Evolutionary conservation across 2,113 vertebrate genomes (phyloP).

Genomic region (Phrynosoma blainvillii): DNA sequence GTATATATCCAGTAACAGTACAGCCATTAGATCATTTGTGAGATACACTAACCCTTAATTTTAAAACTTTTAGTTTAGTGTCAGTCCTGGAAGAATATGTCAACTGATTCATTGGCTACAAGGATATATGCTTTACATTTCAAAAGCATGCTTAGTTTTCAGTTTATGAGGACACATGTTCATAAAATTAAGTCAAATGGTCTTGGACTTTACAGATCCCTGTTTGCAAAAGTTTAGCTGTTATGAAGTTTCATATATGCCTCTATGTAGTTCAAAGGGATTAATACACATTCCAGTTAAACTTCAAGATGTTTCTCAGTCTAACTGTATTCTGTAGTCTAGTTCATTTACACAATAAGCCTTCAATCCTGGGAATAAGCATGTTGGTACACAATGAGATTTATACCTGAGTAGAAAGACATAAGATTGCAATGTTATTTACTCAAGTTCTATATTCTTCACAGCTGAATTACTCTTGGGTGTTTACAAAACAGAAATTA

Average conservation of each 20-base stretch:
- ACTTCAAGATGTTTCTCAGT: background rate
- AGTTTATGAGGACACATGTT: background rate
- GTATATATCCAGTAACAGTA: background rate
- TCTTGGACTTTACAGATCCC: background rate
- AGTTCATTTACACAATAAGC: background rate
- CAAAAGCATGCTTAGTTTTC: background rate
- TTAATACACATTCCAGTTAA: background rate
- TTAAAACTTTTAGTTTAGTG: background rate
- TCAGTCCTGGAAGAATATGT: background rate
- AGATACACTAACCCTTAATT: background rate
- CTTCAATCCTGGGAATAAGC: too few relatives aligned
- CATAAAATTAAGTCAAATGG: slow-evolving; percentile 1
- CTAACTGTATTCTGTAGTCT: background rate
- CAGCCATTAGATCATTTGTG: background rate
- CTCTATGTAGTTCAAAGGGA: background rate
- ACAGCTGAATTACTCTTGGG: too few relatives aligned
- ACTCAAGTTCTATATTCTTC: too few relatives aligned
- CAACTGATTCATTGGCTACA: background rate
- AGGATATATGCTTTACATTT: background rate
- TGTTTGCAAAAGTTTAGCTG: background rate
- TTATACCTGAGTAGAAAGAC: too few relatives aligned
- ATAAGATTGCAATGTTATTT: too few relatives aligned
- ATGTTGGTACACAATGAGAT: too few relatives aligned
- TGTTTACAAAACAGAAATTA: too few relatives aligned
- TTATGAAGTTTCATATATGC: background rate